phyloP scores from a whole-genome alignment of 1,140 invertebrate genomes.

The Riptortus pedestris region DNA sequence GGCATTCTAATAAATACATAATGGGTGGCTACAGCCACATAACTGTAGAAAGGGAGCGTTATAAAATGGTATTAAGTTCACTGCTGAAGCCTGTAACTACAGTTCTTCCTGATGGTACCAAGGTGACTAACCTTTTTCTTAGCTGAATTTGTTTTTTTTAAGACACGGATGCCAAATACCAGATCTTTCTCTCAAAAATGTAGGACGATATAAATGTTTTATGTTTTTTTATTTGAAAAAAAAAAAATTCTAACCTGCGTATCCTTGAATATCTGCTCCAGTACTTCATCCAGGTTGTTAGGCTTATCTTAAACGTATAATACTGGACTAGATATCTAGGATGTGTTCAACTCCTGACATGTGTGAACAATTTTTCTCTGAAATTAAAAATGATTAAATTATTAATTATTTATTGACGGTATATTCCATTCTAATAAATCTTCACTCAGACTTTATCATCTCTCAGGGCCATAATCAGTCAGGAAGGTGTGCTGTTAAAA shows the following conservation, averaged over 20 bases:
- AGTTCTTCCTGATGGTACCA: background rate
- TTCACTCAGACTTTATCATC: too few relatives aligned
- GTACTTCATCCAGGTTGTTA: background rate
- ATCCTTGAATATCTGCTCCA: background rate
- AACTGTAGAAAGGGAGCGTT: background rate
- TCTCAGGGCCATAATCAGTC: too few relatives aligned
- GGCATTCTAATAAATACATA: slow-evolving; percentile 17
- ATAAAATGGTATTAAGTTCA: background rate
- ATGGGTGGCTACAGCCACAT: slow-evolving; percentile 21
- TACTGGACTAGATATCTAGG: too few relatives aligned
- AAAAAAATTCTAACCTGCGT: too few relatives aligned
- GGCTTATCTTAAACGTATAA: background rate
- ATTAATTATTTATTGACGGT: too few relatives aligned
- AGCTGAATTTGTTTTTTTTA: background rate
- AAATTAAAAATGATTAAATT: too few relatives aligned
- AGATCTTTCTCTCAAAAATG: background rate
- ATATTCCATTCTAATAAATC: too few relatives aligned
- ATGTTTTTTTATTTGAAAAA: background rate
- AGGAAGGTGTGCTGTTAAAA: too few relatives aligned
- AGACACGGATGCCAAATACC: background rate
- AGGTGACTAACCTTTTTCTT: background rate
- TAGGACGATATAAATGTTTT: background rate
- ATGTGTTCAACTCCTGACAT: too few relatives aligned
- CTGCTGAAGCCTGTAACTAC: background rate
- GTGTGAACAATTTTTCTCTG: too few relatives aligned